phyloP scores from a whole-genome alignment of 2,113 vertebrate species.

The western clawed frog (Xenopus tropicalis) region UCB_Xtro_10.0 CM004444.2:78610501-78611000 shows the following conservation, averaged over 20 bases:
- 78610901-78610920: no score
- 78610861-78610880: no score
- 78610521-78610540: conserved; percentile 25
- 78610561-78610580: no score
- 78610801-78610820: not conserved
- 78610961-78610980: no score
- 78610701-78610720: not conserved
- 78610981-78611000: no score
- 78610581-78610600: not conserved
- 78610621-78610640: no score
- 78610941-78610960: no score
- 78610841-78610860: not conserved
- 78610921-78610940: no score
- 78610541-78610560: not conserved
- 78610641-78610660: not conserved
- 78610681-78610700: not conserved
- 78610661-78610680: not conserved
- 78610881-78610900: no score
- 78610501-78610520: conserved; percentile 31
- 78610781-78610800: not conserved
- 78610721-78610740: conserved; percentile 21
- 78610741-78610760: conserved; percentile 5
- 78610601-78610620: not conserved
- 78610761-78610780: not conserved
- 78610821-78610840: not conserved